phyloP scores from a whole-genome alignment of 2,797 vertebrate species.

The Chrosomus eos region DNA sequence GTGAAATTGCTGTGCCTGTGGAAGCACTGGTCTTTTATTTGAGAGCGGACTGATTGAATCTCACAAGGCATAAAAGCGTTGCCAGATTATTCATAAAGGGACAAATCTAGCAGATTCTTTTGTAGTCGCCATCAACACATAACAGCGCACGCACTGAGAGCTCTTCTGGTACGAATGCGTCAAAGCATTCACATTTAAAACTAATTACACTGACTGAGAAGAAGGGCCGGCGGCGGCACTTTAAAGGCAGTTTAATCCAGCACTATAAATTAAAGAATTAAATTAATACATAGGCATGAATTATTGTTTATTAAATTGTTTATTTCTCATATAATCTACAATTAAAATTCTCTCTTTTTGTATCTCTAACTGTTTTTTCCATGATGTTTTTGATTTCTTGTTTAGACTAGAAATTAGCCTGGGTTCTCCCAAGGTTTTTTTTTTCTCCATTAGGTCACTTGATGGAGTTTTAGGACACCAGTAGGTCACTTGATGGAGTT shows the following conservation, averaged over 20 bases:
- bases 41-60: constrained; percentile 61
- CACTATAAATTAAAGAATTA: constrained; percentile 17
- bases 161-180: neutral
- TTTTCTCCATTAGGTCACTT: too few species aligned
- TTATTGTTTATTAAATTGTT: neutral
- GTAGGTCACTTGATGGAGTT: too few species aligned
- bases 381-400: neutral
- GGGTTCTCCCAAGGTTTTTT: too few species aligned
- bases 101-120: constrained; percentile 52
- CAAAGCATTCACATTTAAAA: constrained; percentile 35
- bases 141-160: constrained; percentile 1
- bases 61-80: constrained; percentile 56
- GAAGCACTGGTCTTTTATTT: constrained; percentile 53
- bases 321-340: neutral
- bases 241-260: constrained; percentile 4
- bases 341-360: neutral
- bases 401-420: neutral
- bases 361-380: neutral
- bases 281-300: neutral
- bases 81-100: constrained; percentile 56
- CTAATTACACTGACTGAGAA: constrained; percentile 17
- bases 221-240: neutral
- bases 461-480: too few species aligned
- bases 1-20: constrained; percentile 49
- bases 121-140: constrained; percentile 35